Evolutionary conservation across 1,140 invertebrate genomes (phyloP).

Genomic region (Gryllus bimaculatus): DNA sequence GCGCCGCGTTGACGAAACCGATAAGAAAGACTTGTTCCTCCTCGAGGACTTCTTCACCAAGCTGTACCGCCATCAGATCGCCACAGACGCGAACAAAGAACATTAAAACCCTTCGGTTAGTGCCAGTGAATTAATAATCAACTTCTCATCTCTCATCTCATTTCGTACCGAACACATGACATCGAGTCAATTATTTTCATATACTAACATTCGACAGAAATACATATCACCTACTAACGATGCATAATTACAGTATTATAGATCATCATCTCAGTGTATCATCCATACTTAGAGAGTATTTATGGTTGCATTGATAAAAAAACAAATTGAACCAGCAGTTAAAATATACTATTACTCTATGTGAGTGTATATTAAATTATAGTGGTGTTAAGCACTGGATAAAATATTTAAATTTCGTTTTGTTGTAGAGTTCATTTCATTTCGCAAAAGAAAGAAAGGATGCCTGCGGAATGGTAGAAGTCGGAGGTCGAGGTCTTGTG

Average conservation of each 20-base stretch:
- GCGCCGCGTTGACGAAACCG: background rate
- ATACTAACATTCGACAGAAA: slow-evolving; percentile 1
- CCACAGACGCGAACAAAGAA: background rate
- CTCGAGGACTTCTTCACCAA: background rate
- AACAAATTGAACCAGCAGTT: background rate
- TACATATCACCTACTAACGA: background rate
- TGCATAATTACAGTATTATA: background rate
- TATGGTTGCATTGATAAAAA: background rate
- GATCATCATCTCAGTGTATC: background rate
- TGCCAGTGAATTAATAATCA: background rate
- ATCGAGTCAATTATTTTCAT: slow-evolving; percentile 5
- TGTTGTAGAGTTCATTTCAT: background rate
- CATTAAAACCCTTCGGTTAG: background rate
- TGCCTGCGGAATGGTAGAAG: background rate
- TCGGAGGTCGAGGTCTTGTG: background rate
- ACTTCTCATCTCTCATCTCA: slow-evolving; percentile 1
- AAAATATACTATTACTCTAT: background rate
- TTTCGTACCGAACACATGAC: background rate
- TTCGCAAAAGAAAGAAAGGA: background rate
- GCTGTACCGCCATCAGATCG: background rate
- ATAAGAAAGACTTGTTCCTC: background rate
- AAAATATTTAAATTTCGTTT: background rate
- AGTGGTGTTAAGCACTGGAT: background rate
- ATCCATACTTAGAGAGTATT: background rate
- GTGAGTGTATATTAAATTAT: background rate